Conservation (phyloP, 53 echinoderm and acorn worm genomes). For the Echinarachnius parma region DNA sequence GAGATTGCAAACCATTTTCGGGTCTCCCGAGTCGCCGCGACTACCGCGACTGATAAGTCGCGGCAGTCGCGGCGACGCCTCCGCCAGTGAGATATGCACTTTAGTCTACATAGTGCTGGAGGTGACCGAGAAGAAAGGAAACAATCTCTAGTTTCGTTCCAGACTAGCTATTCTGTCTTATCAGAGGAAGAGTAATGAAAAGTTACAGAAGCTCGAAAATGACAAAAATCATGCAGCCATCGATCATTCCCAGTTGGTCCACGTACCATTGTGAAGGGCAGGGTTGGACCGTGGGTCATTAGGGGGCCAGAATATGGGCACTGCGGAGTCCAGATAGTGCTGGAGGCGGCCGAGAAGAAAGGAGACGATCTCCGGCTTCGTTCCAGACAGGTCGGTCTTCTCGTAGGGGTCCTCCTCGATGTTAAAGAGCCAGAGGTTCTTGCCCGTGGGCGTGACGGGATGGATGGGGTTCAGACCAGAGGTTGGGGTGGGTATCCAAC, state of each 20-base stretch:
- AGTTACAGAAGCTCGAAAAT: no score
- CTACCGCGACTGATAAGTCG: no score
- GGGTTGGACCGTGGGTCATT: conserved; percentile 56
- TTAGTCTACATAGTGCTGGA: no score
- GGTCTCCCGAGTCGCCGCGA: no score
- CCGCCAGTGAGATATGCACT: no score
- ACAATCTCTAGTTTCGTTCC: no score
- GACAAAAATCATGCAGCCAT: no score
- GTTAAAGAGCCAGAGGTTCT: conserved; percentile 77
- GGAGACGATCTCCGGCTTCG: conserved; percentile 46
- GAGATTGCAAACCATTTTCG: no score
- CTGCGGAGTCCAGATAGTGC: conserved; percentile 39
- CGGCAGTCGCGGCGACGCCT: no score
- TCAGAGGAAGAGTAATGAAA: no score
- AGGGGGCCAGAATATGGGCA: conserved; percentile 57
- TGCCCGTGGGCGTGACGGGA: conserved; percentile 49
- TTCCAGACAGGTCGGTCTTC: conserved; percentile 55
- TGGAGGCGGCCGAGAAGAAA: conserved; percentile 52
- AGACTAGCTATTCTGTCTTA: no score
- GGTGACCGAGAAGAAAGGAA: no score
- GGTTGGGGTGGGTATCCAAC: conserved; percentile 68
- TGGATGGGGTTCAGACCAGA: conserved; percentile 47
- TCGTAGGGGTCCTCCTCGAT: conserved; percentile 70
- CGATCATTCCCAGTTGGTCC: conserved; percentile 65
- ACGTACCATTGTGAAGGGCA: conserved; percentile 54